These are phyloP conservation scores for Australoheros facetus DNA, from an alignment of 2,797 vertebrate species.

Conservation along the genomic window DNA sequence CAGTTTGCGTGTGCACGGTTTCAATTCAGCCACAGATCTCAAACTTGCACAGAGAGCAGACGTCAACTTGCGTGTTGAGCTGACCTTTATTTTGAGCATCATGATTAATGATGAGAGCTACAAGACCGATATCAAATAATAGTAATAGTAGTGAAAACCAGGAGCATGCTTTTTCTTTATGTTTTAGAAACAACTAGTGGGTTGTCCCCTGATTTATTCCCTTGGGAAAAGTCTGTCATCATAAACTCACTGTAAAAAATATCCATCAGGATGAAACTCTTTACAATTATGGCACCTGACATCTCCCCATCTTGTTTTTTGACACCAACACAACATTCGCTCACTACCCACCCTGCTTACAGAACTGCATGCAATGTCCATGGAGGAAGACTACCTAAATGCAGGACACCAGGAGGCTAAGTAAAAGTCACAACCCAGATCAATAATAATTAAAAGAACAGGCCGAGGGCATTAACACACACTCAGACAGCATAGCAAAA, in stretches of 20 bases:
- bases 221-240: too few species aligned
- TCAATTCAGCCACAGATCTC: background rate
- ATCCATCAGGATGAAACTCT: background rate
- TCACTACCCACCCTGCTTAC: background rate
- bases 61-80: background rate
- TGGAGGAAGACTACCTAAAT: background rate
- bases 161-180: background rate
- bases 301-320: background rate
- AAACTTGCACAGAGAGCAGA: background rate
- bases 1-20: background rate
- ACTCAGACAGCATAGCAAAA: too few species aligned
- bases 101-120: background rate
- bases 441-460: too few species aligned
- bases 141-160: background rate
- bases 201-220: background rate
- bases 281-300: background rate
- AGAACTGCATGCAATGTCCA: background rate
- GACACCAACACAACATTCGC: background rate
- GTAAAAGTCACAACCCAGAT: too few species aligned
- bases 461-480: too few species aligned
- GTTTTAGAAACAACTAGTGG: background rate
- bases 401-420: too few species aligned
- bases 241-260: background rate
- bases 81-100: background rate
- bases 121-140: background rate